Evolutionary conservation across 2,888 invertebrate species (phyloP), one percentile per base, ranked within the genome.

Genomic region (Petrophora chlorosata): DNA sequence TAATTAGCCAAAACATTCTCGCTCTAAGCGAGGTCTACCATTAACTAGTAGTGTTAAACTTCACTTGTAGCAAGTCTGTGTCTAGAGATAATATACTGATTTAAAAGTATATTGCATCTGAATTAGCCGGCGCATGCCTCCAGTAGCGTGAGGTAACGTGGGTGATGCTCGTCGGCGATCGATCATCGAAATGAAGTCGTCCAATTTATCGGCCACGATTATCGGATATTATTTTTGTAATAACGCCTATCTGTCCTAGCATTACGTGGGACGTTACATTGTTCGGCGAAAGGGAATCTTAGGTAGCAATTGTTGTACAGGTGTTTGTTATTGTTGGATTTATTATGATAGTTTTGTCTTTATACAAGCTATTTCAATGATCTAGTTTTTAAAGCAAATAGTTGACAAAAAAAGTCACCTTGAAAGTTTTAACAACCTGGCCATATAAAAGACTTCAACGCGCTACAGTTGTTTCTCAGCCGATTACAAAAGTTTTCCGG

Each of bases 181-280:
- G 70, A 86, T 88, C 87, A 83, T 70, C 64, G 36, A 60, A 79
- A 86, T 86, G 74, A 80, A 84, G 80, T 80, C 80, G 81, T 86
- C 79, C 77, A 75, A 80, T 80, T 76, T 79, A 79, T 77, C 70
- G 69, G 62, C 63, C 64, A 64, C 73, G 70, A 77, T 74, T 76
- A 74, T 69, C 65, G 67, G 61, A 68, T 72, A 78, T 72, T 67
- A 76, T 76, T 78, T 80, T 79, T 77, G 70, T 76, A 76, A 77
- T 74, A 75, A 70, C 67, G 64, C 55, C 67, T 64, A 67, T 73
- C 66, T 61, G 60, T 58, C 63, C 63, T 65, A 59, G 62, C 62
- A 57, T 50, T 48, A 70, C 61, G 76, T 79, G 71, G 74, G 75
- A 58, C 51, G 58, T 53, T 63, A 55, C 62, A 60, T 58, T 65